These are phyloP conservation scores for Onthophagus taurus DNA, from an alignment of 1,140 invertebrate species.

Conservation along the genomic window DNA sequence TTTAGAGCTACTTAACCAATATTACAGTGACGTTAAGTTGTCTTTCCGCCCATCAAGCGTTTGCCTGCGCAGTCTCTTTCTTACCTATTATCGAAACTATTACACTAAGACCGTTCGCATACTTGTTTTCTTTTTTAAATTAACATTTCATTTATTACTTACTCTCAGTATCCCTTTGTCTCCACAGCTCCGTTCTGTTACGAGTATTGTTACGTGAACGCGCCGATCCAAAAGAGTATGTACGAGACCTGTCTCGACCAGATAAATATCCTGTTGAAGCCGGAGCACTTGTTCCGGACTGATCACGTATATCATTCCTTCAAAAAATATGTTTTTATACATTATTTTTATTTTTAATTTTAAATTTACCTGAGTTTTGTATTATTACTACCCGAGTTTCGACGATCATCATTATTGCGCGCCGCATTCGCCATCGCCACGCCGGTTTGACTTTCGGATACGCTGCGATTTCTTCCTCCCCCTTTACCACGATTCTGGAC, in stretches of 20 bases:
- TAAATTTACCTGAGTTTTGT: conserved; percentile 5
- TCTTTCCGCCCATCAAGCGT: background rate
- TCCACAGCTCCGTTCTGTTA: conserved; percentile 29
- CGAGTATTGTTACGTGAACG: conserved; percentile 31
- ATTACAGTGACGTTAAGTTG: background rate
- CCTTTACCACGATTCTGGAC: conserved; percentile 37
- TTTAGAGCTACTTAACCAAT: conserved; percentile 1
- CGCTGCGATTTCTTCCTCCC: conserved; percentile 49
- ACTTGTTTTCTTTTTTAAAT: conserved; percentile 3
- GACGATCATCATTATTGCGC: conserved; percentile 12
- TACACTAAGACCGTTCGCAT: background rate
- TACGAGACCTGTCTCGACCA: conserved; percentile 22
- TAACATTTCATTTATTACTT: conserved; percentile 3
- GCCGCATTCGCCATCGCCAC: background rate
- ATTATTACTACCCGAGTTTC: conserved; percentile 1
- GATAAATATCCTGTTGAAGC: conserved; percentile 29
- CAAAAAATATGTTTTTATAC: conserved; percentile 3
- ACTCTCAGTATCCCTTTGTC: conserved; percentile 22
- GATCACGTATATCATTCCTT: conserved; percentile 21
- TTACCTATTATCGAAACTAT: conserved; percentile 7
- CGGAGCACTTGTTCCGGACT: conserved; percentile 35
- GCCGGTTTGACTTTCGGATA: conserved; percentile 45
- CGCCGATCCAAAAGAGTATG: conserved; percentile 38
- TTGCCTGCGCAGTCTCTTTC: background rate
- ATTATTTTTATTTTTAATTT: background rate